phyloP scores from a whole-genome alignment of 2,113 vertebrate genomes.

The Sminthopsis crassicaudata region DNA sequence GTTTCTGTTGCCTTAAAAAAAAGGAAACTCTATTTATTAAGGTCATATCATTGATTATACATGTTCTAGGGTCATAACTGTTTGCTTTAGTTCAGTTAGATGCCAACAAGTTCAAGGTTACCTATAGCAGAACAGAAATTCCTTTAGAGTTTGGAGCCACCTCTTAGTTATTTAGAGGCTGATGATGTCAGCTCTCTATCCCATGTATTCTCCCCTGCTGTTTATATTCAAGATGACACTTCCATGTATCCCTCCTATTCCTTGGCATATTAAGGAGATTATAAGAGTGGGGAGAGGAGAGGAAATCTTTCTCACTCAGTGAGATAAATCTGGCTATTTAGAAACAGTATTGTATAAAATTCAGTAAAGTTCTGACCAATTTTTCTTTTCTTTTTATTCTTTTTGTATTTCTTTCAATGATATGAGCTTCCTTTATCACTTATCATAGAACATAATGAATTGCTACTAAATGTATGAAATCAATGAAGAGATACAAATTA shows the following conservation, averaged over 20 bases:
- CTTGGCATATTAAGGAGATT: not conserved
- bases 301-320: not conserved
- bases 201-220: slow-evolving; percentile 15
- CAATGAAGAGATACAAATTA: not conserved
- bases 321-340: slow-evolving; percentile 39
- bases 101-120: slow-evolving; percentile 66
- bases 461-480: not conserved
- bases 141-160: slow-evolving; percentile 51
- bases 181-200: slow-evolving; percentile 12
- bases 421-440: not conserved
- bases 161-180: slow-evolving; percentile 51
- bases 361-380: not conserved
- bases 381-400: not conserved
- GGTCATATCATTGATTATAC: slow-evolving; percentile 66
- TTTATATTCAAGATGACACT: slow-evolving; percentile 7
- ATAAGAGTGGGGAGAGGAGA: not conserved
- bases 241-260: slow-evolving; percentile 10
- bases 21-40: slow-evolving; percentile 75
- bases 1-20: slow-evolving; percentile 65
- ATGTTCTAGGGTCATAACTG: slow-evolving; percentile 46
- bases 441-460: not conserved
- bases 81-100: slow-evolving; percentile 72
- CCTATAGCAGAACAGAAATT: slow-evolving; percentile 56
- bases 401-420: not conserved
- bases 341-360: slow-evolving; percentile 51